phyloP scores from a whole-genome alignment of 1,140 invertebrate species.

The Notospermus geniculatus region DNA sequence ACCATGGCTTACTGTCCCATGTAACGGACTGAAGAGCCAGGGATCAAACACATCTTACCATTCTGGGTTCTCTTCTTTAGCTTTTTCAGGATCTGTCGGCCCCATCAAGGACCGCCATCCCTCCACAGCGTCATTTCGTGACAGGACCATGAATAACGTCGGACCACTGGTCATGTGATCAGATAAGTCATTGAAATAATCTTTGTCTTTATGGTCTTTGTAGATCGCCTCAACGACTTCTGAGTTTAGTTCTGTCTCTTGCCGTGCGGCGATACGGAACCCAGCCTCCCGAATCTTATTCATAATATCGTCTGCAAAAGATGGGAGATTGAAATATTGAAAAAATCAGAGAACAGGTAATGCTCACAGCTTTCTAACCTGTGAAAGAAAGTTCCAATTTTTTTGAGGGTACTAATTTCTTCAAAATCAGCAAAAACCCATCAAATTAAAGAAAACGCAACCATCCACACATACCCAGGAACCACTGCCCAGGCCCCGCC shows the following conservation, averaged over 20 bases:
- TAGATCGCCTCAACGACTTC: constrained; percentile 51
- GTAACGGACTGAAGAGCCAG: too few relatives aligned
- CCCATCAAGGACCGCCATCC: constrained; percentile 52
- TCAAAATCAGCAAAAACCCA: too few relatives aligned
- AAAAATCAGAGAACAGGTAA: too few relatives aligned
- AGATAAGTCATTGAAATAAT: constrained; percentile 49
- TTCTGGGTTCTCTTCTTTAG: constrained; percentile 45
- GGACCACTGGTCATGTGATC: constrained; percentile 53
- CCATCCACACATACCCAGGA: too few relatives aligned
- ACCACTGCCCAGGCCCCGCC: too few relatives aligned
- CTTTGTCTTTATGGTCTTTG: constrained; percentile 41
- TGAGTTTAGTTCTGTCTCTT: constrained; percentile 44
- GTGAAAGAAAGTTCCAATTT: too few relatives aligned
- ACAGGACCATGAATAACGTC: constrained; percentile 53
- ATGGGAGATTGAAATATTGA: constrained; percentile 9
- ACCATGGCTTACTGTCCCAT: too few relatives aligned
- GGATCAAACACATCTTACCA: constrained; percentile 30
- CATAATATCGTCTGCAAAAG: constrained; percentile 51
- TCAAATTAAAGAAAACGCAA: too few relatives aligned
- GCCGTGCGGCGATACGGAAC: constrained; percentile 50
- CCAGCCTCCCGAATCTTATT: constrained; percentile 52
- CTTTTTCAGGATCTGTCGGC: constrained; percentile 48
- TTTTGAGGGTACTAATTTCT: too few relatives aligned
- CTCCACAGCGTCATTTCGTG: constrained; percentile 50
- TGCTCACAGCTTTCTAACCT: too few relatives aligned